Conservation (phyloP, 2,797 vertebrate species). For the Acipenser oxyrinchus region DNA sequence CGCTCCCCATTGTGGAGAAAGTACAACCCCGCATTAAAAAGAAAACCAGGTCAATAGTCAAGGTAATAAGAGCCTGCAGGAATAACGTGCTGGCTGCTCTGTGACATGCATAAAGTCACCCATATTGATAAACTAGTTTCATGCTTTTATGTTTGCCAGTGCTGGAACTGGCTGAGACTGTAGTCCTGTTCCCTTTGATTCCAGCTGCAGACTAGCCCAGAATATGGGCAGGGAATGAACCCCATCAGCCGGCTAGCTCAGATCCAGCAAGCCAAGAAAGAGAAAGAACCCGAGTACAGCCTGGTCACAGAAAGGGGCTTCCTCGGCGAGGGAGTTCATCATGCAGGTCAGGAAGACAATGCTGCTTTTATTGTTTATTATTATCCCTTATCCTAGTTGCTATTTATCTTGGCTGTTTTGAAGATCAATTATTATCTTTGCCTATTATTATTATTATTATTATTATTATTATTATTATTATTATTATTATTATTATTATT, state of each 20-base stretch:
- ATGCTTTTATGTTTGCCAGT: not conserved
- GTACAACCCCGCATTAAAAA: conserved; percentile 94
- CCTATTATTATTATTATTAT: no score
- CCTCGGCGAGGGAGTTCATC: conserved; percentile 91
- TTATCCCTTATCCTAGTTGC: no score
- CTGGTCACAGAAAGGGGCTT: conserved; percentile 85
- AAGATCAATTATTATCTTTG: no score
- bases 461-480: no score
- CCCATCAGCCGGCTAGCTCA: conserved; percentile 96
- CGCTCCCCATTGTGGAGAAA: conserved; percentile 80
- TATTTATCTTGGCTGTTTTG: no score
- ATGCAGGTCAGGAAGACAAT: conserved; percentile 70
- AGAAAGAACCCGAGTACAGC: conserved; percentile 90
- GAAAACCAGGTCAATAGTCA: conserved; percentile 96
- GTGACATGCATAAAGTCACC: not conserved
- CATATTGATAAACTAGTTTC: not conserved
- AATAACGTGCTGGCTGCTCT: no score
- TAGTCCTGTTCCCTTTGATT: conserved; percentile 17
- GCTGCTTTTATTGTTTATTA: no score
- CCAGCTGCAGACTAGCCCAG: conserved; percentile 86
- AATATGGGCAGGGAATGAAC: conserved; percentile 95
- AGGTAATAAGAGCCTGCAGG: conserved; percentile 55
- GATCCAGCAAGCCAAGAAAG: conserved; percentile 97
- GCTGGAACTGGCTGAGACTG: no score
- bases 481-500: no score